Base-by-base conservation (phyloP, 2,888 invertebrate genomes). In the Itoplectis maculator region DNA sequence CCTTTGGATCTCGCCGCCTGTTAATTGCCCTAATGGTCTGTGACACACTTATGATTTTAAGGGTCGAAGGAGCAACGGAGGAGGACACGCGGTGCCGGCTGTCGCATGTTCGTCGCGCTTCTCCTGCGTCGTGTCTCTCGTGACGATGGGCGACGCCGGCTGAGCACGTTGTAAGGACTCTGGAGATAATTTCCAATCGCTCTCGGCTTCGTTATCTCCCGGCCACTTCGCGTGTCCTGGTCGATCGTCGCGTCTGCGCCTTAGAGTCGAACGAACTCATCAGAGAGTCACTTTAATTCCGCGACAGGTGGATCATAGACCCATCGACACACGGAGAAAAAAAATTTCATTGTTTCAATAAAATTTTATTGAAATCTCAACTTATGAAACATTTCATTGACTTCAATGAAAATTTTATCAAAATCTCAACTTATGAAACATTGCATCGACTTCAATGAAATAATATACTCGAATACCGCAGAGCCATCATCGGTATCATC, bases 11-110 rank as follows among this genome's bases (percentile, higher is more conserved):
- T 87, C 76, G 87, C 90, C 89, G 89, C 86, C 85, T 78, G 85
- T 89, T 89, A 89, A 90, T 90, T 88, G 87, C 86, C 87, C 89
- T 91, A 89, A 91, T 90, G 88, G 88, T 82, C 86, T 87, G 76
- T 88, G 88, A 89, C 89, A 87, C 88, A 88, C 87, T 87, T 87
- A 85, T 86, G 86, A 87, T 88, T 85, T 86, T 86, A 78, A 72
- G 82, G 83, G 83, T 83, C 85, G 79, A 84, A 87, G 61, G 45
- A 59, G 65, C 72, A 84, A 59, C 42, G n/a, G n/a, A n/a, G n/a
- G n/a, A 42, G 56, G 63, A 74, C 63, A 45, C 15, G 54, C 51
- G 29, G 56, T n/a, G n/a, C n/a, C 68, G 82, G 86, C 85, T 86
- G 86, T 87, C 87, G 77, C 83, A 84, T 75, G 49, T 77, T 79